Percentiles rank a stretch among this genome's conserved stretches.
Evolutionary conservation across 2,888 invertebrate species (phyloP).

Genomic region (Lithophane semibrunnea): DNA sequence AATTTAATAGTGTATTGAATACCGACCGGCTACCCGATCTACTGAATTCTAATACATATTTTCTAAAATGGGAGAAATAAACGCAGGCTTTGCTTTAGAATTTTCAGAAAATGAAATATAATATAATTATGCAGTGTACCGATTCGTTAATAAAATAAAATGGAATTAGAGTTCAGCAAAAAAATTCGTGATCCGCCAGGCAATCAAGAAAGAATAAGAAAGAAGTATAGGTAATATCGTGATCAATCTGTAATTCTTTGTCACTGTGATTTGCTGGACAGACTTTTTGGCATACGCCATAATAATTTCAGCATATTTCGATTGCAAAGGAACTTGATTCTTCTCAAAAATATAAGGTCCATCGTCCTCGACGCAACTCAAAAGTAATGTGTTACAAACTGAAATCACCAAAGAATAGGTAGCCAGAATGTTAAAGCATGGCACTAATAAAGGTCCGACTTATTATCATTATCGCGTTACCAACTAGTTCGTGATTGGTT

Average conservation of each 20-base stretch:
- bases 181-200: background rate
- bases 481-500: background rate
- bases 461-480: background rate
- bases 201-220: background rate
- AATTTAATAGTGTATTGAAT: constrained; percentile 48
- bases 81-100: background rate
- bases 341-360: background rate
- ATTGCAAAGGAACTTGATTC: background rate
- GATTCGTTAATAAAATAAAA: background rate
- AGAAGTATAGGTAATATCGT: no score
- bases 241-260: background rate
- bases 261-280: background rate
- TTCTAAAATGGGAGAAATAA: constrained; percentile 8
- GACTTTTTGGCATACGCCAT: background rate
- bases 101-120: background rate
- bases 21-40: constrained; percentile 3
- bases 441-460: background rate
- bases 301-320: background rate
- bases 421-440: background rate
- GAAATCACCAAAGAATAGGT: background rate
- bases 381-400: background rate
- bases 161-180: background rate
- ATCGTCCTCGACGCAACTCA: background rate
- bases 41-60: constrained; percentile 30
- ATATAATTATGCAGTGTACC: background rate